Conservation (phyloP, 2,888 invertebrate genomes). For the Heterodera filipjevi region DNA sequence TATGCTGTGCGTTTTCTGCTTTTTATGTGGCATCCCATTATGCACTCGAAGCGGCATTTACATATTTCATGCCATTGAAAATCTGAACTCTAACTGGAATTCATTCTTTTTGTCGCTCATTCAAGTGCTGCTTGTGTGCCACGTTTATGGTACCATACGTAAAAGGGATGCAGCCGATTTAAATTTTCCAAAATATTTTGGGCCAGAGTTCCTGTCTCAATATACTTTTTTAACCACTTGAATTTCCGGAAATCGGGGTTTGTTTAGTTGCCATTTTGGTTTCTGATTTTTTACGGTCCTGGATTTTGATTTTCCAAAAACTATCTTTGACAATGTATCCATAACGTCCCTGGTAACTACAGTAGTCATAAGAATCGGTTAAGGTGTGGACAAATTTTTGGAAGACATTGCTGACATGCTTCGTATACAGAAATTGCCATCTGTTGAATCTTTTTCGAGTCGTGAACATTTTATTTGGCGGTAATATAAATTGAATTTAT, state of each 20-base stretch:
- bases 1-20: conserved; percentile 52
- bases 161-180: no score
- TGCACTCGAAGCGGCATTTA: conserved; percentile 62
- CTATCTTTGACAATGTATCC: no score
- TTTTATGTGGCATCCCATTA: conserved; percentile 59
- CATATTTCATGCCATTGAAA: conserved; percentile 63
- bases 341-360: no score
- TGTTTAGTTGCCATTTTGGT: no score
- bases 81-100: conserved; percentile 63
- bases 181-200: background rate
- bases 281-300: no score
- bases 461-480: conserved; percentile 27
- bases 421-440: conserved; percentile 30
- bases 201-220: no score
- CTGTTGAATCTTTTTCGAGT: conserved; percentile 1
- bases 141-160: conserved; percentile 49
- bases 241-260: no score
- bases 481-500: background rate
- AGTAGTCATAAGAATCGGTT: no score
- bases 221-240: no score
- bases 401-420: conserved; percentile 55
- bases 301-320: no score
- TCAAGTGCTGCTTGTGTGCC: conserved; percentile 56
- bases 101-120: conserved; percentile 56
- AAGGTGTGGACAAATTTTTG: conserved; percentile 55